Conservation (phyloP, 2,797 vertebrate species). For the Graptemys geographica region DNA sequence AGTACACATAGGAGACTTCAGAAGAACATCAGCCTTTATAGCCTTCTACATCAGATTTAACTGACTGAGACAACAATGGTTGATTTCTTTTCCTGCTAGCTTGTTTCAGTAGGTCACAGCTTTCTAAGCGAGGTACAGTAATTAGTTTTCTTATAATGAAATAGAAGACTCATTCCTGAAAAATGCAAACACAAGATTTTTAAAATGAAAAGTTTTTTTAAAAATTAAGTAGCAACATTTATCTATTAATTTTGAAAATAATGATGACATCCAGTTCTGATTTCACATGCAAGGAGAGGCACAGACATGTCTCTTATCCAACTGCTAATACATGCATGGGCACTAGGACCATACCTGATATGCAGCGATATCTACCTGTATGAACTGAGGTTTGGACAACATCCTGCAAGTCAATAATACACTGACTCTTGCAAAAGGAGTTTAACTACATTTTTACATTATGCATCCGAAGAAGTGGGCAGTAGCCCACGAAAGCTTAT, state of each 20-base stretch:
- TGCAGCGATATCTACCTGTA: constrained; percentile 49
- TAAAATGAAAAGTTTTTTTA: neutral
- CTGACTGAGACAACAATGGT: neutral
- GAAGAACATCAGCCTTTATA: neutral
- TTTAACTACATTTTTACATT: constrained; percentile 49
- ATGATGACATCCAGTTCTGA: constrained; percentile 36
- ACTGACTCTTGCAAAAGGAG: constrained; percentile 65
- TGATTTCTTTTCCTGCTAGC: neutral
- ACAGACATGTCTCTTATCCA: neutral
- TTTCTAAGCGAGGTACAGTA: neutral
- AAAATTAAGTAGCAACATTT: neutral
- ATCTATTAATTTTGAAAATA: constrained; percentile 32
- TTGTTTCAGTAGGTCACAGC: neutral
- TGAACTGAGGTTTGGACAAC: constrained; percentile 65
- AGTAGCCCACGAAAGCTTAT: too few species aligned
- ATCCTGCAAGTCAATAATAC: constrained; percentile 52
- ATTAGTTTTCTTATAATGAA: neutral
- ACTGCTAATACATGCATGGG: constrained; percentile 43
- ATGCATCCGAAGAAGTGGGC: too few species aligned
- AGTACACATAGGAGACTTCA: neutral
- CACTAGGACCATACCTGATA: constrained; percentile 58
- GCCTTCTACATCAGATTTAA: neutral
- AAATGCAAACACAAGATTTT: neutral
- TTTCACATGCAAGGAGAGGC: neutral
- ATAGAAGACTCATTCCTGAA: neutral